Evolutionary conservation across 92 coral and sea anemone species (phyloP).

Genomic region (Meandrina meandrites): DNA sequence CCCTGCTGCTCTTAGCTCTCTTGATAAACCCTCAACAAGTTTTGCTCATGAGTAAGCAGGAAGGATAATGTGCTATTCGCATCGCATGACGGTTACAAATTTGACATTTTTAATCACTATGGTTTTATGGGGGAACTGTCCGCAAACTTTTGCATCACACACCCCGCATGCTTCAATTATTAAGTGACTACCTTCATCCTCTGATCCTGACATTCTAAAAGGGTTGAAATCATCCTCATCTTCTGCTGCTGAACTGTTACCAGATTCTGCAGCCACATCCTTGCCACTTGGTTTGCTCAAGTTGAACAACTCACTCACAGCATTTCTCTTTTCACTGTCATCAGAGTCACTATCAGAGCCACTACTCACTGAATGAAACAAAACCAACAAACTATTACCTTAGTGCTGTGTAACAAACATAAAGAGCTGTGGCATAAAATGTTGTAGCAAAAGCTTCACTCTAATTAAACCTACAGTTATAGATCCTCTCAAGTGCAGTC

Average conservation of each 20-base stretch:
- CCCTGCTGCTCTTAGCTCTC: too few species aligned
- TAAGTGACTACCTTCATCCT: conserved; percentile 60
- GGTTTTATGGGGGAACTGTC: not conserved
- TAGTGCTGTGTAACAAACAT: not conserved
- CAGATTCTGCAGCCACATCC: conserved; percentile 54
- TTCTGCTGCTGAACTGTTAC: conserved; percentile 63
- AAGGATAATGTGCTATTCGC: too few species aligned
- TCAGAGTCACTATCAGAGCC: conserved; percentile 83
- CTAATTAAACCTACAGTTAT: conserved; percentile 58
- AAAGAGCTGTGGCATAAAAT: not conserved
- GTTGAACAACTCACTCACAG: not conserved
- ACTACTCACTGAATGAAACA: conserved; percentile 67
- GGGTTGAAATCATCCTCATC: conserved; percentile 89
- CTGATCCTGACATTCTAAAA: conserved; percentile 73
- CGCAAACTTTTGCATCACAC: not conserved
- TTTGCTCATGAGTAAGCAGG: too few species aligned
- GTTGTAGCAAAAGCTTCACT: not conserved
- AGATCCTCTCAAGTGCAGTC: conserved; percentile 67
- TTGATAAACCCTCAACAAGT: too few species aligned
- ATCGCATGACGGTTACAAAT: not conserved
- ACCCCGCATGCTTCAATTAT: not conserved
- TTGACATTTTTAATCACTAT: too few species aligned
- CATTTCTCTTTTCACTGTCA: conserved; percentile 11
- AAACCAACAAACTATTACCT: not conserved
- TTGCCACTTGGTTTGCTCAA: conserved; percentile 3